Base-by-base conservation (phyloP, 2,113 vertebrate species). In the Hylia prasina region DNA sequence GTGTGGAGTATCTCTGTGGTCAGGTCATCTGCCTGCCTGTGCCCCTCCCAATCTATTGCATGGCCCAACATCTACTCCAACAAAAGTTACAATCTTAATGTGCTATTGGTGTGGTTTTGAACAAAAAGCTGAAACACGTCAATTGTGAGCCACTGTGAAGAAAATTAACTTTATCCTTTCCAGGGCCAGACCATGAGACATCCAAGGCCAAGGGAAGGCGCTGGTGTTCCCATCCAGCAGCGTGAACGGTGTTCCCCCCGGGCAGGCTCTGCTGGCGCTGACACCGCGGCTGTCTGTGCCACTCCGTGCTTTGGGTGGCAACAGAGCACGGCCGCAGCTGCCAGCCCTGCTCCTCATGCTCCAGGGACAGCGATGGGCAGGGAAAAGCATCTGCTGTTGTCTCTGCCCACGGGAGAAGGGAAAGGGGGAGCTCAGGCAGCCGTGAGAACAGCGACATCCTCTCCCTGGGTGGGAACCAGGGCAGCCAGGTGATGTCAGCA, bases 181-280 rank as follows among this genome's bases (percentile, higher is more conserved):
- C 64, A 76, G 30, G 23, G 15, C 21, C 35, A 50, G 76, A 12
- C 11, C 40, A 57, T 13, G 11, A 89, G 13, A 39, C 23, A 57
- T 13, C 28, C 64, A 60, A 63, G 31, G 54, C 15, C 22, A 30
- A 77, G 63, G 37, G 57, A 8, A 25, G 21, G 21, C 25, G 37
- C 19, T 61, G 24, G 16, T 42, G 70, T 7, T 60, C 58, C 37
- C 6, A 13, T 2, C 6, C 57, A 25, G 57, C 57, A 12, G 16
- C 19, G 35, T 4, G 77, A 42, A 2, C n/a, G 1, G 1, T 3
- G 1, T 1, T 33, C 2, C 21, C 28, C 23, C 37, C 1, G 1
- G 45, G 39, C 69, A 75, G 83, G 37, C 9, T 58, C 68, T 93
- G 30, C 64, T 82, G 90, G 25, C 64, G 28, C 56, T 8, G 44